These are phyloP conservation scores for Carassius auratus DNA, from an alignment of 2,113 vertebrate genomes.

Conservation along the genomic window DNA sequence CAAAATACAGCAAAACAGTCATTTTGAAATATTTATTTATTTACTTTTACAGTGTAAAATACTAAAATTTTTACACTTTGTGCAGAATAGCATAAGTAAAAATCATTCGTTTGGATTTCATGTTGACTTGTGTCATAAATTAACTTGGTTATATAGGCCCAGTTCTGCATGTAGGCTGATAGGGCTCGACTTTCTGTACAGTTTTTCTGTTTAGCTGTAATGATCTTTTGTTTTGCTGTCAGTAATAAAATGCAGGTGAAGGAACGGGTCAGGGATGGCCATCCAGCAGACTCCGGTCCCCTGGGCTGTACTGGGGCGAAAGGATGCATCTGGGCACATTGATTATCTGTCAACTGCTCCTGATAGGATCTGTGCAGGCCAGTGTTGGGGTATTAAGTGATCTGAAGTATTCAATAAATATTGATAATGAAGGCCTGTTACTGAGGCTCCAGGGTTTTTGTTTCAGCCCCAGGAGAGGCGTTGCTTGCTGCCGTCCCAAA, in stretches of 20 bases:
- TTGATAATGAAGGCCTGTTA: slow-evolving; percentile 49
- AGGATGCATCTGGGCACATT: slow-evolving; percentile 50
- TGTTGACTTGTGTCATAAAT: neutral
- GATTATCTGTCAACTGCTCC: slow-evolving; percentile 56
- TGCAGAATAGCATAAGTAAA: no score
- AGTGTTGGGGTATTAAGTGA: slow-evolving; percentile 55
- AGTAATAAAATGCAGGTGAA: neutral
- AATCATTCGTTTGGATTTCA: no score
- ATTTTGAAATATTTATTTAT: no score
- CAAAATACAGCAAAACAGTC: no score
- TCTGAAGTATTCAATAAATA: slow-evolving; percentile 56
- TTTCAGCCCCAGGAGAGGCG: slow-evolving; percentile 11
- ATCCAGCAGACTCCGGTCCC: slow-evolving; percentile 16
- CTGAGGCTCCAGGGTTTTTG: slow-evolving; percentile 11
- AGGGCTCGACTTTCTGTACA: neutral
- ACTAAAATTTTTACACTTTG: no score
- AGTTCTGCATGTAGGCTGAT: neutral
- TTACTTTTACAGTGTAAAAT: no score
- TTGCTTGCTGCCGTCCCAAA: neutral
- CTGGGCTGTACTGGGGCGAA: slow-evolving; percentile 33
- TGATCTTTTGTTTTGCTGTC: slow-evolving; percentile 31
- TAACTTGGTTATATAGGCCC: neutral
- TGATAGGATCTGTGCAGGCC: slow-evolving; percentile 51
- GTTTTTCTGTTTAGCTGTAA: neutral
- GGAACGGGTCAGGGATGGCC: slow-evolving; percentile 1